Conservation (phyloP, 2,113 vertebrate species). For the Spermophilus dauricus region DNA sequence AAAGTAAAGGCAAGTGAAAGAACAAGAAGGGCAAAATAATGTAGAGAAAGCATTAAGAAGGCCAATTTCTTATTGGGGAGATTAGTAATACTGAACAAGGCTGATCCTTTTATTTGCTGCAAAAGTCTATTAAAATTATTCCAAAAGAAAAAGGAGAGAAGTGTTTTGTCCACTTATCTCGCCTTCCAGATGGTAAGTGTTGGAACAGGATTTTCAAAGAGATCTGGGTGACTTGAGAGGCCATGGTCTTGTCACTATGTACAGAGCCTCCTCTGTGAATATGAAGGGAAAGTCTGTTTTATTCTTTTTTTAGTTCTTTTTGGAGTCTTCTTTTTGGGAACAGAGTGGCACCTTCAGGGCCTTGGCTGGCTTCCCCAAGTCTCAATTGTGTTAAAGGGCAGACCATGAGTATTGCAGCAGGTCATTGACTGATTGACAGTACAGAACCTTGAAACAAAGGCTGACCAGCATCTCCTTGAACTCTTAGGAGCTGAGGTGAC, state of each 20-base stretch:
- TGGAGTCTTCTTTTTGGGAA: background rate
- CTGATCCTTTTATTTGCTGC: background rate
- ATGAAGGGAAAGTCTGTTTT: background rate
- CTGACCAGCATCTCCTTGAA: conserved; percentile 74
- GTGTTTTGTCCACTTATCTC: background rate
- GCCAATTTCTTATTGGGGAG: background rate
- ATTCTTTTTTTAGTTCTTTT: background rate
- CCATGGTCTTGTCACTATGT: background rate
- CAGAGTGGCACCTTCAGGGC: background rate
- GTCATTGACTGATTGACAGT: background rate
- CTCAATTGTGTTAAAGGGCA: background rate
- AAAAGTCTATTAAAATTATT: background rate
- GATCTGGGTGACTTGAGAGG: background rate
- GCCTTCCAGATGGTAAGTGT: background rate
- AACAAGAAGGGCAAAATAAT: background rate
- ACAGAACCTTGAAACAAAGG: background rate
- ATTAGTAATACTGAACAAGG: background rate
- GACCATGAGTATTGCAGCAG: background rate
- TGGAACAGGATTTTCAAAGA: background rate
- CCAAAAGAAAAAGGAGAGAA: background rate
- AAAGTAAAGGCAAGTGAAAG: background rate
- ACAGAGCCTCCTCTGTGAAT: background rate
- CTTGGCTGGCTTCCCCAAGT: background rate
- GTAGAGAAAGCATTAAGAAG: background rate
- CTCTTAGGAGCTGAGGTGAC: conserved; percentile 94